phyloP scores from a whole-genome alignment of 2,888 invertebrate species.

The Euzetes globulus region DNA sequence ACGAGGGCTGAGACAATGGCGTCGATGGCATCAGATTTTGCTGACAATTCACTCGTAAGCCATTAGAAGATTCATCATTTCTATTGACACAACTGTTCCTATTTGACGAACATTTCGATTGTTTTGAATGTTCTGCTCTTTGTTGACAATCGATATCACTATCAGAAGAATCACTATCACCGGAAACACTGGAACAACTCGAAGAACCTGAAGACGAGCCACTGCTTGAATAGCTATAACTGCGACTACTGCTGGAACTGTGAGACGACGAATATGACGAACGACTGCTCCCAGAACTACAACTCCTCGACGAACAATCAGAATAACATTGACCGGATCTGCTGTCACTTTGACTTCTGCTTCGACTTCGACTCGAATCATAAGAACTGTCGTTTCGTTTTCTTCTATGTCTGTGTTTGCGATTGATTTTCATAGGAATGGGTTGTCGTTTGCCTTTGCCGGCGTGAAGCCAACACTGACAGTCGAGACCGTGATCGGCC shows the following conservation, averaged over 20 bases:
- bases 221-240: slow-evolving; percentile 41
- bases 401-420: slow-evolving; percentile 8
- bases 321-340: slow-evolving; percentile 15
- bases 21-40: slow-evolving; percentile 23
- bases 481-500: not conserved
- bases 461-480: slow-evolving; percentile 31
- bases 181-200: slow-evolving; percentile 22
- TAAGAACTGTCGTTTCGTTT: slow-evolving; percentile 2
- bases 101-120: not conserved
- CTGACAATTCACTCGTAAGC: not conserved
- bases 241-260: slow-evolving; percentile 41
- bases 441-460: slow-evolving; percentile 33
- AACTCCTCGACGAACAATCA: slow-evolving; percentile 15
- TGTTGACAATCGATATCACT: slow-evolving; percentile 1
- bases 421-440: slow-evolving; percentile 16
- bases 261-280: slow-evolving; percentile 43
- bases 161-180: slow-evolving; percentile 30
- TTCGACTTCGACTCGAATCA: slow-evolving; percentile 11
- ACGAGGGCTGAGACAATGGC: slow-evolving; percentile 49
- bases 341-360: slow-evolving; percentile 14
- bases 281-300: slow-evolving; percentile 43
- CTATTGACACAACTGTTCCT: not conserved
- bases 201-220: slow-evolving; percentile 38
- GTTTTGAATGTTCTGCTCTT: not conserved
- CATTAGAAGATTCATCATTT: slow-evolving; percentile 12